A percentile compares a stretch with the other conserved stretches of the same genome.
Evolutionary conservation across 2,113 vertebrate species (phyloP).

Genomic region (Atractosteus spatula): DNA sequence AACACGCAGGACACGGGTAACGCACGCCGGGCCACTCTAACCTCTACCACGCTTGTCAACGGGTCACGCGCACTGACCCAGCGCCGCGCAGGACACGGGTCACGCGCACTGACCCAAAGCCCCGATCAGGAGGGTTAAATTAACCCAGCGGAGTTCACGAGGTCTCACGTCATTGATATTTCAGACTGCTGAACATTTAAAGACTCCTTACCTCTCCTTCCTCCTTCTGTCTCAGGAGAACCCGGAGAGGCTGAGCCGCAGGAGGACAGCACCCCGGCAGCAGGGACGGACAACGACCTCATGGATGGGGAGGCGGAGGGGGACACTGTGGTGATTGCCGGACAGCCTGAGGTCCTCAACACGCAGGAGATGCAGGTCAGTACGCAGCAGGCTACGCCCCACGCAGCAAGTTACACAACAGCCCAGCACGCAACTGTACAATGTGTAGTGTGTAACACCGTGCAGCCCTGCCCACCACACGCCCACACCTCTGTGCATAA

Average conservation of each 20-base stretch:
- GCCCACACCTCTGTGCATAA: not conserved
- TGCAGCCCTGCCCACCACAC: not conserved
- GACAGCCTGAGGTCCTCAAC: conserved; percentile 85
- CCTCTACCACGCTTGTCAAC: no score
- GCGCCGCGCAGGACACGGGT: not conserved
- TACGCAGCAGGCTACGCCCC: not conserved
- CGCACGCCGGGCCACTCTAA: not conserved
- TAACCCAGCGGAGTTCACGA: no score
- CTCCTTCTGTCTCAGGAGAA: conserved; percentile 66
- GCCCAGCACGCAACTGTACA: not conserved
- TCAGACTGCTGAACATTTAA: no score
- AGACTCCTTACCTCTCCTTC: no score
- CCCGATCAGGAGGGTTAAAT: no score
- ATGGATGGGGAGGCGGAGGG: conserved; percentile 90
- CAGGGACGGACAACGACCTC: conserved; percentile 80
- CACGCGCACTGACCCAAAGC: no score
- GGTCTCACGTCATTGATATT: no score
- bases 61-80: not conserved
- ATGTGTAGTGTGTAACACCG: conserved; percentile 2
- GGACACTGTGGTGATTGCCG: conserved; percentile 86
- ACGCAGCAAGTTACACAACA: not conserved
- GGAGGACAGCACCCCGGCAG: conserved; percentile 78
- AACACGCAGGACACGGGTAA: conserved; percentile 84
- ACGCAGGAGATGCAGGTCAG: conserved; percentile 90
- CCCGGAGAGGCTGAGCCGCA: conserved; percentile 82